Evolutionary conservation across 1,140 invertebrate genomes (phyloP).

Genomic region (Eciton burchellii): DNA sequence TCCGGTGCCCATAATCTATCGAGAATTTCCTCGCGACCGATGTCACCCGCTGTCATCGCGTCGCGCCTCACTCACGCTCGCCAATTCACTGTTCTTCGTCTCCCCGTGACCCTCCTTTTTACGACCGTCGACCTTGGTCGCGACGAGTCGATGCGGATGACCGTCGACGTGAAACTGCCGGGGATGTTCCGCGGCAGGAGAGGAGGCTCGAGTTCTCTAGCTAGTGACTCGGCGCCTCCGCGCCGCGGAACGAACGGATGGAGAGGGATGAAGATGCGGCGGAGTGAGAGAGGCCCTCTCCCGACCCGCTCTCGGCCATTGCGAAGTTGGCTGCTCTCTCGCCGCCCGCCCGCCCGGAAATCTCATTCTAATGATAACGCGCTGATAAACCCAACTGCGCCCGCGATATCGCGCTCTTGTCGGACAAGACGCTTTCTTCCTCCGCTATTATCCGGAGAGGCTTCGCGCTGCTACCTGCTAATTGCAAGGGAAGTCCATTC

Average conservation of each 20-base stretch:
- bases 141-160: conserved; percentile 73
- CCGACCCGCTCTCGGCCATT: conserved; percentile 16
- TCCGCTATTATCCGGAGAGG: conserved; percentile 2
- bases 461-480: background rate
- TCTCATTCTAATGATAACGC: conserved; percentile 24
- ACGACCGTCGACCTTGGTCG: conserved; percentile 66
- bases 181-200: conserved; percentile 73
- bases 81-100: background rate
- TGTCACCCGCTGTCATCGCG: background rate
- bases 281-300: conserved; percentile 51
- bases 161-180: conserved; percentile 76
- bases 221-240: conserved; percentile 69
- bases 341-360: conserved; percentile 37
- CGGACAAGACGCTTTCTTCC: conserved; percentile 46
- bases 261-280: conserved; percentile 67
- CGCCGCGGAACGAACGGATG: conserved; percentile 64
- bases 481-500: background rate
- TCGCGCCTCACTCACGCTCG: conserved; percentile 8
- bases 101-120: conserved; percentile 13
- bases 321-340: conserved; percentile 41
- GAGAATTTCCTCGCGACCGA: background rate
- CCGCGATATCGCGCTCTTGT: conserved; percentile 13
- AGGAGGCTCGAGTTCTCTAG: conserved; percentile 70
- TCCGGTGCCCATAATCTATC: background rate
- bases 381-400: conserved; percentile 26